Evolutionary conservation across 2,888 invertebrate genomes (phyloP), one percentile per base, ranked within the genome.

Genomic region (Diabrotica balteata): DNA sequence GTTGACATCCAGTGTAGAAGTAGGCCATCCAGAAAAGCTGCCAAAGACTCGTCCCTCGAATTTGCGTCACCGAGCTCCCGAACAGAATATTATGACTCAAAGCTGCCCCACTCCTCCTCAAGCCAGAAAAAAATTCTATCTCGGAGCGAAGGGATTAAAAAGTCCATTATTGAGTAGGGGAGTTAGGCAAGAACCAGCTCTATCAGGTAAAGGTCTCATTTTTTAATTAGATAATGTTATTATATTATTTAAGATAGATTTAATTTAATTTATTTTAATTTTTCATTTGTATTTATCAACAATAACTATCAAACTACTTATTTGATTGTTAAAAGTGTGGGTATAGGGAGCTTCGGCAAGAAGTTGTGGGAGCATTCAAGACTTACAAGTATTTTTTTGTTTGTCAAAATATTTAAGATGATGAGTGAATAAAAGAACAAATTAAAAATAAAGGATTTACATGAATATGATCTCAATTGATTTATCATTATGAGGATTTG

Each of bases 101-200:
- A 91, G 92, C 86, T 94, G 93, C 80, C 93, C 94, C 55, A 94
- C 94, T 59, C 94, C 94, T 55, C 93, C 93, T 0, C 91, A 91
- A 77, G 86, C 82, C 8, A 88, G 93, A 76, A 90, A 92, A 83
- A 90, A 92, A 84, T 92, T 94, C 85, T 93, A 94, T 85, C 88
- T 93, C 55, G 93, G 93, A 78, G 91, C 94, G 8, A 93, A 93
- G 83, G 91, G 90, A 44, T 84, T 94, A 70, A 87, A 93, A 70
- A 93, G 91, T 83, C 92, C 93, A n/a, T 91, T 93, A 78, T 88
- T 89, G 3, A 87, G 87, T 69, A 85, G 88, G 72, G 80, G 81
- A 54, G 74, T 81, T 71, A 75, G 76, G 76, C 84, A 78, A 65
- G 90, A 90, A 79, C 88, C 90, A 68, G 89, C 90, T 51, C 85